Evolutionary conservation across 2,888 invertebrate species (phyloP), one percentile per base, ranked within the genome.

Genomic region (Tetranychus truncatus): DNA sequence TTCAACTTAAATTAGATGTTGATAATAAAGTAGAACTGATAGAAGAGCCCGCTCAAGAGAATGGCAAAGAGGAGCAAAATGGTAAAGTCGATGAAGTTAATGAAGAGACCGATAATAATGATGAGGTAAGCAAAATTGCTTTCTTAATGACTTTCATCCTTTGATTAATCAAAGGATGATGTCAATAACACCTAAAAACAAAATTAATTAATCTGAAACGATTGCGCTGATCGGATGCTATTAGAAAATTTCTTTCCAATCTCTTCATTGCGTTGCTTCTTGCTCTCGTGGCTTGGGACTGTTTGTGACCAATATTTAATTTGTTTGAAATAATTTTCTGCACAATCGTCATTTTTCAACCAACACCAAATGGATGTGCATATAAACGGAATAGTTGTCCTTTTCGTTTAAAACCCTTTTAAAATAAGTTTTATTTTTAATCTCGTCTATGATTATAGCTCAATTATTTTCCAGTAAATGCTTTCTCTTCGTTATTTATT

Each of bases 261-360:
- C 55, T 55, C 55, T 15, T 7, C 15, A 15, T 6, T 55, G 11
- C 15, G 11, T 55, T 15, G 9, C 55, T 55, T 55, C 55, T 55
- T 55, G 55, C 55, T 55, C 55, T 55, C 55, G 55, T 55, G 55
- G 55, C 55, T 55, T 55, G 55, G 55, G 55, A 55, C 55, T 55
- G 15, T 55, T 55, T 55, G 55, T 55, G 55, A 15, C 55, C 55
- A 55, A 55, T 55, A 55, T 9, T 55, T 55, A 55, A 55, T 55
- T 55, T 55, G 15, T 15, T 15, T 15, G 24, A 15, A 15, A 15
- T 15, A 55, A 55, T 55, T 55, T 55, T 15, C 15, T 55, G 9
- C 55, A 55, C 15, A 55, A 55, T 55, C 15, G 55, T 55, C 9
- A 55, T 55, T 55, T 15, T 55, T 15, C 55, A 55, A 34, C 34